A percentile compares a stretch with the other conserved stretches of the same genome.
Conservation (phyloP, 2,888 invertebrate species). For the Brachypalpus laphriformis region DNA sequence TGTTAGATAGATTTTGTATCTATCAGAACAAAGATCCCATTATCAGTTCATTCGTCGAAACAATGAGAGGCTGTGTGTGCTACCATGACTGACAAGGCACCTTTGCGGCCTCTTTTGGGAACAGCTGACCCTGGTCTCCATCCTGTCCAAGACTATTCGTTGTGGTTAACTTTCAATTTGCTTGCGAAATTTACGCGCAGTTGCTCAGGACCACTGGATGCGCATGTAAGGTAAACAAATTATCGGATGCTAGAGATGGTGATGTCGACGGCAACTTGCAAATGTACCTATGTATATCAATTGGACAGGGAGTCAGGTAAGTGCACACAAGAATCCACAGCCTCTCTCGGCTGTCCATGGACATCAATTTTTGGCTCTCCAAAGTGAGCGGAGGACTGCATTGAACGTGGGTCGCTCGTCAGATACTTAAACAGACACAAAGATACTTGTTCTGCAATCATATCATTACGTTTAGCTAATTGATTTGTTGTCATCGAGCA, state of each 20-base stretch:
- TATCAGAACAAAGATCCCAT: conserved; percentile 61
- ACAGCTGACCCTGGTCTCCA: conserved; percentile 55
- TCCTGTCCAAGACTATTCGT: conserved; percentile 73
- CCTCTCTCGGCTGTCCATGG: conserved; percentile 48
- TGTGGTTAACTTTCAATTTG: conserved; percentile 81
- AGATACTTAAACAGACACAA: conserved; percentile 42
- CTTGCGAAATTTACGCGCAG: conserved; percentile 39
- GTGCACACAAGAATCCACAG: conserved; percentile 39
- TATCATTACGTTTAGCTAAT: conserved; percentile 74
- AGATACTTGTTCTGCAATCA: conserved; percentile 58
- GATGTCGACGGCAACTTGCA: conserved; percentile 35
- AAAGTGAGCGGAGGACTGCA: conserved; percentile 29
- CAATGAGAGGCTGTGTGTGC: conserved; percentile 17
- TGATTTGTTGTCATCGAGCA: conserved; percentile 72
- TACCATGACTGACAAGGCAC: conserved; percentile 24
- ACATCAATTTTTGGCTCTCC: conserved; percentile 63
- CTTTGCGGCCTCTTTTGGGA: conserved; percentile 38
- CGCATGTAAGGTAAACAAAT: conserved; percentile 64
- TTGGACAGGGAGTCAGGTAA: conserved; percentile 67
- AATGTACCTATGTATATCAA: conserved; percentile 71
- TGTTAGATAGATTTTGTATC: conserved; percentile 29
- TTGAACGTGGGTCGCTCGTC: conserved; percentile 42
- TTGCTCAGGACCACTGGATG: not conserved
- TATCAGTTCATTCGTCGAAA: conserved; percentile 54
- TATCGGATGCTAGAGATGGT: conserved; percentile 60